These are phyloP conservation scores for Amyelois transitella DNA, from an alignment of 1,140 invertebrate genomes.

Conservation along the genomic window DNA sequence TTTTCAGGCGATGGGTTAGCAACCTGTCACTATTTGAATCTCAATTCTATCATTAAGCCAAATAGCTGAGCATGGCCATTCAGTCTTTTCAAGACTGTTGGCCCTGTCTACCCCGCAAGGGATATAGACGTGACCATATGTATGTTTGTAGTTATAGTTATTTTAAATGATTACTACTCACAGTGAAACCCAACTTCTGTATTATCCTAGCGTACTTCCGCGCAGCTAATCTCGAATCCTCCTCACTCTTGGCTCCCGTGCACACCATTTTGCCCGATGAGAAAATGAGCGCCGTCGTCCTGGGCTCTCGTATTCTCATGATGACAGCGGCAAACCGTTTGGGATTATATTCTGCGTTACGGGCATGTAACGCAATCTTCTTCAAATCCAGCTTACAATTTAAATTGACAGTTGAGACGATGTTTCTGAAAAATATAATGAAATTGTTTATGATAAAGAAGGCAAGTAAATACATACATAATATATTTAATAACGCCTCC, in stretches of 20 bases:
- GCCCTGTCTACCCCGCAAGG: too few species aligned
- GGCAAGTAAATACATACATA: too few species aligned
- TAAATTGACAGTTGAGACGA: slow-evolving; percentile 98
- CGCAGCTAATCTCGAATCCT: slow-evolving; percentile 96
- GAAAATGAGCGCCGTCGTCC: slow-evolving; percentile 99
- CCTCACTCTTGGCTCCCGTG: slow-evolving; percentile 99
- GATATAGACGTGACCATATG: too few species aligned
- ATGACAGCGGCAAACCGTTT: slow-evolving; percentile 99
- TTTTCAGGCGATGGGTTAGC: too few species aligned
- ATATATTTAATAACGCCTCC: too few species aligned
- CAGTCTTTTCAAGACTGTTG: too few species aligned
- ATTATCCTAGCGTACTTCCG: slow-evolving; percentile 99
- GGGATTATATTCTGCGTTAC: slow-evolving; percentile 99
- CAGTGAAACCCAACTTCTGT: slow-evolving; percentile 97
- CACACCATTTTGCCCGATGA: slow-evolving; percentile 99
- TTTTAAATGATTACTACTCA: slow-evolving; percentile 74
- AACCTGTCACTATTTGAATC: too few species aligned
- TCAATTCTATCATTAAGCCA: too few species aligned
- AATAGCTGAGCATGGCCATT: too few species aligned
- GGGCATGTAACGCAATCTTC: slow-evolving; percentile 98
- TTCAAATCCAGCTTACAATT: slow-evolving; percentile 97
- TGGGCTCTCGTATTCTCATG: slow-evolving; percentile 98
- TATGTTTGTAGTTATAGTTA: too few species aligned
- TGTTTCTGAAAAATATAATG: slow-evolving; percentile 82
- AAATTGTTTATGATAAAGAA: too few species aligned